Evolutionary conservation across 2,888 invertebrate genomes (phyloP).

Genomic region (Cecidostiba fungosa): DNA sequence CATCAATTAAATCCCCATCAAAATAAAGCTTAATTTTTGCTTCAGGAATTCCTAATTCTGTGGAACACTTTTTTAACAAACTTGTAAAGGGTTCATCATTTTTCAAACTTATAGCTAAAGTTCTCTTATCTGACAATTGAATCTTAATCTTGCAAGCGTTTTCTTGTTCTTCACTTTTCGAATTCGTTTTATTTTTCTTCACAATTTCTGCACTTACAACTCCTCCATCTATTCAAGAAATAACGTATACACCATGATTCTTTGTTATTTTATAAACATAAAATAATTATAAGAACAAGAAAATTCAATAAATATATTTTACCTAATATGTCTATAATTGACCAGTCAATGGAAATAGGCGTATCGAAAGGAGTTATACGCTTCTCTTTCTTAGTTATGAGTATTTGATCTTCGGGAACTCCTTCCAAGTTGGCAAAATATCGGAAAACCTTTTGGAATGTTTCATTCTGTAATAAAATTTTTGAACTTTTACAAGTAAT

Average conservation of each 20-base stretch:
- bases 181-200: constrained; percentile 46
- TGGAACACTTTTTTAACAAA: constrained; percentile 69
- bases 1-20: constrained; percentile 73
- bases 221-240: constrained; percentile 70
- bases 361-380: constrained; percentile 71
- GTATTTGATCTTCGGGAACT: constrained; percentile 71
- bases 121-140: constrained; percentile 71
- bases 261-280: constrained; percentile 1
- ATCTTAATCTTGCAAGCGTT: constrained; percentile 72
- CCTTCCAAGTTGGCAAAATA: constrained; percentile 73
- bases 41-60: constrained; percentile 68
- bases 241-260: neutral
- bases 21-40: constrained; percentile 73
- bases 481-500: constrained; percentile 14
- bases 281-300: neutral
- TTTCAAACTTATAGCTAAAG: constrained; percentile 67
- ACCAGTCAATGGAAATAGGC: constrained; percentile 71
- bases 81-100: constrained; percentile 68
- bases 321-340: constrained; percentile 75
- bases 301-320: constrained; percentile 50
- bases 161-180: constrained; percentile 36
- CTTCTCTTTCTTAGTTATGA: constrained; percentile 70
- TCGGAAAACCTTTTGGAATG: constrained; percentile 71
- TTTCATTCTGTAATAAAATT: constrained; percentile 71
- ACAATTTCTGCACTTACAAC: constrained; percentile 66